Percentiles rank a stretch among this genome's conserved stretches.
Evolutionary conservation across 2,797 vertebrate genomes (phyloP).

Genomic region (Lutjanus argentimaculatus): DNA sequence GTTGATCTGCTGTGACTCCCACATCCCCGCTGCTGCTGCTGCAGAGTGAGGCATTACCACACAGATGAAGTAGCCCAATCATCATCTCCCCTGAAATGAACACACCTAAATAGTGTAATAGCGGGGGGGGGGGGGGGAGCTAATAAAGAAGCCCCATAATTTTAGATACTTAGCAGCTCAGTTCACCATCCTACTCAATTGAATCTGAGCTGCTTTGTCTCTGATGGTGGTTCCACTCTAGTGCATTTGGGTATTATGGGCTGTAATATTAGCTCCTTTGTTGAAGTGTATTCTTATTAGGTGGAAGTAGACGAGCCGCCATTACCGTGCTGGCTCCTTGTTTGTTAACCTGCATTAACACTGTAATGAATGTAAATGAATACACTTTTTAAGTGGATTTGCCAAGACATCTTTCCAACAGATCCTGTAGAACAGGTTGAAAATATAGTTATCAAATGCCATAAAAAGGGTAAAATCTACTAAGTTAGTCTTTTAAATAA

Average conservation of each 20-base stretch:
- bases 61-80: conserved; percentile 26
- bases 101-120: conserved; percentile 35
- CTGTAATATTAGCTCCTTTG: conserved; percentile 25
- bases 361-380: neutral
- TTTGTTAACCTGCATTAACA: neutral
- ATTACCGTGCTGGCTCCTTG: neutral
- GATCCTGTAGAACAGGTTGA: neutral
- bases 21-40: conserved; percentile 39
- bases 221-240: conserved; percentile 20
- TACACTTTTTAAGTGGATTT: neutral
- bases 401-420: neutral
- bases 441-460: neutral
- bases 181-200: neutral
- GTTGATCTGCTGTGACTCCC: conserved; percentile 56
- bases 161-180: conserved; percentile 28
- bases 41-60: conserved; percentile 25
- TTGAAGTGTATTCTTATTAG: neutral
- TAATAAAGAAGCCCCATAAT: conserved; percentile 35
- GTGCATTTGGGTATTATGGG: conserved; percentile 22
- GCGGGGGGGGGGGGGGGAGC: neutral
- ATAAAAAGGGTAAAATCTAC: neutral
- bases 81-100: conserved; percentile 29
- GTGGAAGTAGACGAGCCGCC: neutral
- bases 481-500: neutral
- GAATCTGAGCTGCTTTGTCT: conserved; percentile 30